Evolutionary conservation across 2,888 invertebrate species (phyloP), one percentile per base, ranked within the genome.

Genomic region (Silvanus unidentatus): DNA sequence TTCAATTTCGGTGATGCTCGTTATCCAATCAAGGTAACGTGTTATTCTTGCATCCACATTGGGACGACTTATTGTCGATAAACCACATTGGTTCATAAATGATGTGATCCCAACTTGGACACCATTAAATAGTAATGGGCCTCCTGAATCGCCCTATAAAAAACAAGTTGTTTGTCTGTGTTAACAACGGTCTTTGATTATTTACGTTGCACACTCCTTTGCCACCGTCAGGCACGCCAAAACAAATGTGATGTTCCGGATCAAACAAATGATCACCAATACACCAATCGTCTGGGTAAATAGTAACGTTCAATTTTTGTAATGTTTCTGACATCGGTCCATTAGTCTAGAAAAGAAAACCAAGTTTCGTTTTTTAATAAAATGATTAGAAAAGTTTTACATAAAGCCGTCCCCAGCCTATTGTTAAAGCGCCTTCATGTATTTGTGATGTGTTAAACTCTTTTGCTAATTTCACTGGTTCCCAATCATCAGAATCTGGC

Each of bases 341-440:
- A 13, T 50, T 46, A 13, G 50, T 50, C 15, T 43, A 13, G 37
- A 46, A 47, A 35, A 10, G 44, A 51, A 40, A 6, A 2, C 15
- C 30, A 22, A 12, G 32, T 8, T 14, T 32, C 8, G 28, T n/a
- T 29, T 28, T 45, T 5, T 16, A 29, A 34, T 27, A 15, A 34
- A 16, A 15, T n/a, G n/a, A n/a, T n/a, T n/a, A n/a, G n/a, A n/a
- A n/a, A n/a, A n/a, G n/a, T n/a, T n/a, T n/a, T n/a, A n/a, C n/a
- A n/a, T n/a, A n/a, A n/a, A n/a, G n/a, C n/a, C n/a, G n/a, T n/a
- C 52, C 52, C 52, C 52, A 52, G 9, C 52, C 52, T 28, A 52
- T 43, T 2, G 50, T 43, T n/a, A n/a, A n/a, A 3, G 43, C 39
- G 8, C 52, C 50, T n/a, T 6, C 13, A 10, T 44, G 40, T 12